These are phyloP conservation scores for Willisornis vidua DNA, from an alignment of 2,113 vertebrate species.

Conservation along the genomic window DNA sequence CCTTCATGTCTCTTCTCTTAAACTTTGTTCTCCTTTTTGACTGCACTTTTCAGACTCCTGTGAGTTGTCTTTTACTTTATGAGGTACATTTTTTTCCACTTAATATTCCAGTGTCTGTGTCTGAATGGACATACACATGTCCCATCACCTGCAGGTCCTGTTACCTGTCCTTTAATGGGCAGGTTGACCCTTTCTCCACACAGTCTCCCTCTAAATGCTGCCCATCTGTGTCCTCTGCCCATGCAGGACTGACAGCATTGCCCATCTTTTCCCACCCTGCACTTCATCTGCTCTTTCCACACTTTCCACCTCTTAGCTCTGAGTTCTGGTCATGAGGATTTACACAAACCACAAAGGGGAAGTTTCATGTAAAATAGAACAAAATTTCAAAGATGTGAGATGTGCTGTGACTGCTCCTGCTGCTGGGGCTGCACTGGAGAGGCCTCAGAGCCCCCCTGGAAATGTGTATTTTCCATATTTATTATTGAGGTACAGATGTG, in stretches of 20 bases:
- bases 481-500: background rate
- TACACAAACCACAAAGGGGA: background rate
- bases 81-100: background rate
- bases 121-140: background rate
- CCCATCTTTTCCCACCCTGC: background rate
- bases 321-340: background rate
- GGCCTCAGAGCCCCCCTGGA: background rate
- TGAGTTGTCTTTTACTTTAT: background rate
- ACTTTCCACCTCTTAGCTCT: background rate
- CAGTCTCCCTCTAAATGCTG: background rate
- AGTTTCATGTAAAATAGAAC: background rate
- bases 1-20: background rate
- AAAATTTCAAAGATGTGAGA: background rate
- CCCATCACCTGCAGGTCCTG: background rate
- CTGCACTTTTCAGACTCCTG: background rate
- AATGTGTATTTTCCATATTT: background rate
- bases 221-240: background rate
- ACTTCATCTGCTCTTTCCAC: accelerated
- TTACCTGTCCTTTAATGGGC: background rate
- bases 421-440: background rate
- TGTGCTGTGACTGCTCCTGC: background rate
- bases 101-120: background rate
- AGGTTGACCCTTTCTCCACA: background rate
- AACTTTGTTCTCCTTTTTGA: background rate
- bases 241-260: background rate